These are phyloP conservation scores for Bombus haemorrhoidalis DNA, from an alignment of 1,140 invertebrate genomes.

Conservation along the genomic window DNA sequence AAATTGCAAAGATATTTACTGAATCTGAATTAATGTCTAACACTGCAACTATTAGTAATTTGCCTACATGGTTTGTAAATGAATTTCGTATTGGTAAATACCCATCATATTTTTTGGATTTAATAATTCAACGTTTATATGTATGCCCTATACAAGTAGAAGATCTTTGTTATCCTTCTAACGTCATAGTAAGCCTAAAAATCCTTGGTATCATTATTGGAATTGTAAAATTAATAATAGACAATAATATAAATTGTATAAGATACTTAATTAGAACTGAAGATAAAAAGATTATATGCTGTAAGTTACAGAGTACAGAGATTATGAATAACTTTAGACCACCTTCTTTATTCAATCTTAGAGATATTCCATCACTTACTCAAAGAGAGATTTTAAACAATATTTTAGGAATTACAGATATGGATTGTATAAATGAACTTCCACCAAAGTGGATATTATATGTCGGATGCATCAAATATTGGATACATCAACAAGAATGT, in stretches of 20 bases:
- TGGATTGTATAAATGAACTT: conserved; percentile 80
- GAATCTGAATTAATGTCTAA: neutral
- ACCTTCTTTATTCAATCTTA: conserved; percentile 77
- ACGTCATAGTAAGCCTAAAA: conserved; percentile 84
- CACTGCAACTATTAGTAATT: conserved; percentile 34
- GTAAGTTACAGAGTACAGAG: conserved; percentile 66
- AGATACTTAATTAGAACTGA: conserved; percentile 73
- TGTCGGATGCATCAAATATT: conserved; percentile 86
- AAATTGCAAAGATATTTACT: neutral
- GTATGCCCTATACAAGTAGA: conserved; percentile 90
- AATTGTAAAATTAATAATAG: conserved; percentile 82
- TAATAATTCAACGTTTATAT: conserved; percentile 85
- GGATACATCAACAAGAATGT: conserved; percentile 83
- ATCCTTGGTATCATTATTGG: conserved; percentile 87
- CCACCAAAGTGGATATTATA: conserved; percentile 86
- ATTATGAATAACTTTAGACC: conserved; percentile 73
- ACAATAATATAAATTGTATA: conserved; percentile 73
- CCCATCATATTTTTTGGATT: conserved; percentile 86
- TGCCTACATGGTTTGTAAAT: conserved; percentile 87
- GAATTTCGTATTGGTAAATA: conserved; percentile 84
- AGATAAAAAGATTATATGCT: conserved; percentile 63
- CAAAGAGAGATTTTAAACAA: conserved; percentile 79
- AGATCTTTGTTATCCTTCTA: conserved; percentile 84
- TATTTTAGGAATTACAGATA: conserved; percentile 78
- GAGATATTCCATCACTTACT: conserved; percentile 55